These are phyloP conservation scores for Sebastes minor DNA, from an alignment of 2,797 vertebrate species.

Conservation along the genomic window DNA sequence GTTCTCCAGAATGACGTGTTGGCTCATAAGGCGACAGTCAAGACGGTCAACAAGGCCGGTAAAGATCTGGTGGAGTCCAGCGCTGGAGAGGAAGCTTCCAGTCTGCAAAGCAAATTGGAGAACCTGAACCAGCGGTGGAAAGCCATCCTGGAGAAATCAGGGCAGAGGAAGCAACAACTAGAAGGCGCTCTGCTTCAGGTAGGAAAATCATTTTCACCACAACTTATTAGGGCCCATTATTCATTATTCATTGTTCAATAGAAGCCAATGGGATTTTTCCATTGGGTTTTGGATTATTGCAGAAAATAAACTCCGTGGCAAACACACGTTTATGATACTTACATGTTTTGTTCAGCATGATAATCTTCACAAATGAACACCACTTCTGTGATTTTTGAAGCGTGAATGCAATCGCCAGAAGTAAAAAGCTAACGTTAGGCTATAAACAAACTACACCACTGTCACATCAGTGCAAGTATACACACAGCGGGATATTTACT, in stretches of 20 bases:
- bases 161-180: conserved; percentile 91
- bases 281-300: too few relatives aligned
- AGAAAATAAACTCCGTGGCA: rapidly evolving
- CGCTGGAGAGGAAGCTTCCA: conserved; percentile 95
- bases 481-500: too few relatives aligned
- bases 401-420: too few relatives aligned
- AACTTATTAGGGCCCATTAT: not conserved
- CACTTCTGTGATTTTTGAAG: too few relatives aligned
- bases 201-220: not conserved
- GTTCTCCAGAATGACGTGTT: conserved; percentile 97
- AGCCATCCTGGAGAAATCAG: conserved; percentile 90
- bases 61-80: conserved; percentile 92
- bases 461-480: too few relatives aligned
- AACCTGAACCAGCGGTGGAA: conserved; percentile 93
- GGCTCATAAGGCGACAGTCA: conserved; percentile 94
- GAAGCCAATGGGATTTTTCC: too few relatives aligned
- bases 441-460: too few relatives aligned
- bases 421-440: too few relatives aligned
- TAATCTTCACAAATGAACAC: too few relatives aligned
- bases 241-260: conserved; percentile 2
- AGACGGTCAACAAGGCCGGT: conserved; percentile 95
- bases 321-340: too few relatives aligned
- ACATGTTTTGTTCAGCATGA: too few relatives aligned
- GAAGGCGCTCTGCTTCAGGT: conserved; percentile 94
- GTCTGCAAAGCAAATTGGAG: conserved; percentile 90